Evolutionary conservation across 2,797 vertebrate species (phyloP).

Genomic region (Pseudochirops corinnae): DNA sequence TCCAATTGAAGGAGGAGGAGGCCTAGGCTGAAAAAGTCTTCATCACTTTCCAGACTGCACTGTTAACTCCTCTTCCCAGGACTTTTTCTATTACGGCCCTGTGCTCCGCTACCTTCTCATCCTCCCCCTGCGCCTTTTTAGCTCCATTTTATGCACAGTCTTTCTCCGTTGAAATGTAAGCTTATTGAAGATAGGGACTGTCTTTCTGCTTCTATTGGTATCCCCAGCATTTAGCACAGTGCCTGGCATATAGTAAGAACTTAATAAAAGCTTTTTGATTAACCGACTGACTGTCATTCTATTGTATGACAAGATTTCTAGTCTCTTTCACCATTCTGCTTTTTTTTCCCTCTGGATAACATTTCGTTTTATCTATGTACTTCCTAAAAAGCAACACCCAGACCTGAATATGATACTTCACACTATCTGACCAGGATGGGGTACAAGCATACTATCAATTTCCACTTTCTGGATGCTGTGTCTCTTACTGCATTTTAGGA

Average conservation of each 20-base stretch:
- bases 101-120: not conserved
- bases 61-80: not conserved
- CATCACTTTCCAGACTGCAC: not conserved
- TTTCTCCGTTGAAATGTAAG: not conserved
- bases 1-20: not conserved
- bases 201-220: not conserved
- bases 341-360: not conserved
- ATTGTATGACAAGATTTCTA: not conserved
- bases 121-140: not conserved
- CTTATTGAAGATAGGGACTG: not conserved
- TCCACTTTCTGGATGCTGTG: not conserved
- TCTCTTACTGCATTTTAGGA: not conserved
- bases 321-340: not conserved
- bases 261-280: not conserved
- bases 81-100: not conserved
- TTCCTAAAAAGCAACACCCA: not conserved
- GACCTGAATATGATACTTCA: not conserved
- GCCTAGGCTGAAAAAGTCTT: not conserved
- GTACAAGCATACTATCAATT: not conserved
- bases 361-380: not conserved
- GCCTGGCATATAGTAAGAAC: not conserved
- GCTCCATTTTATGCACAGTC: not conserved
- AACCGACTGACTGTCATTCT: not conserved
- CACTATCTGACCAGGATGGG: not conserved
- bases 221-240: not conserved